Evolutionary conservation across 2,113 vertebrate species (phyloP).

Genomic region (Psettodes erumei): DNA sequence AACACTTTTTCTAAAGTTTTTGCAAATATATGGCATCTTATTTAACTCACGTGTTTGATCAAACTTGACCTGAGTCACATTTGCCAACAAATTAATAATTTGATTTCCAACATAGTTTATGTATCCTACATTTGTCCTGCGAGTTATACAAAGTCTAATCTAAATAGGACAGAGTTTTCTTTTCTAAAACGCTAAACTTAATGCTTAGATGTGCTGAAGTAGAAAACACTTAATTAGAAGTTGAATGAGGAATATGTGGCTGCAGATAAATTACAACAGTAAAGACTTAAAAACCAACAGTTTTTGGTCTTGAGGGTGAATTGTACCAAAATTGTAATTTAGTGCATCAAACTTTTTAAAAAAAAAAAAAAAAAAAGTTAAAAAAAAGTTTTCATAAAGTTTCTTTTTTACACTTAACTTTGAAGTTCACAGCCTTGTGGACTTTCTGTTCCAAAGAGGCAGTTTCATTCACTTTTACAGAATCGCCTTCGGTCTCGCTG

Average conservation of each 20-base stretch:
- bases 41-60: not conserved
- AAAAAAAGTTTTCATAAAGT: not conserved
- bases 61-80: not conserved
- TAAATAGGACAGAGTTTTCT: too few species aligned
- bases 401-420: not conserved
- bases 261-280: not conserved
- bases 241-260: not conserved
- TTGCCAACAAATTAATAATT: not conserved
- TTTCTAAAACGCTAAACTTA: not conserved
- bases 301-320: accelerated
- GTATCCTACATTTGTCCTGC: not conserved
- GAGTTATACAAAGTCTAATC: too few species aligned
- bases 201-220: not conserved
- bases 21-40: not conserved
- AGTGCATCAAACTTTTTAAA: not conserved
- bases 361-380: too few species aligned
- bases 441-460: not conserved
- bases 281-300: not conserved
- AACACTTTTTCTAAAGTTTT: not conserved
- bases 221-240: not conserved
- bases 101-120: not conserved
- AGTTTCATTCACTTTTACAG: not conserved
- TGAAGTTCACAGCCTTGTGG: not conserved
- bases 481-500: not conserved
- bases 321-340: not conserved